These are phyloP conservation scores for Hydrotaea cyrtoneurina DNA, from an alignment of 2,888 invertebrate species.

Conservation along the genomic window DNA sequence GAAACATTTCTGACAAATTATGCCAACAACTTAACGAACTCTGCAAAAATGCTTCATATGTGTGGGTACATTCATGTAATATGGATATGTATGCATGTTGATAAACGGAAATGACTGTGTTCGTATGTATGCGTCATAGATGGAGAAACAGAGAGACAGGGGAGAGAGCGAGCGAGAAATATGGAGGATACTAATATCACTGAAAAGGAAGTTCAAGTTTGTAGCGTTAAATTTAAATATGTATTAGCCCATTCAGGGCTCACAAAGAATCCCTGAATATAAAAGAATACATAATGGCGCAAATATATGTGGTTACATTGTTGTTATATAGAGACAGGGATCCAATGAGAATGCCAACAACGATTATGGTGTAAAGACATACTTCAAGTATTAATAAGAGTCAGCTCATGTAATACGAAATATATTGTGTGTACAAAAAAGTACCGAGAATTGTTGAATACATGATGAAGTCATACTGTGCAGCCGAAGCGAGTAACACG, in stretches of 20 bases:
- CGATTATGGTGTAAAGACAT: background rate
- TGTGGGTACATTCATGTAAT: background rate
- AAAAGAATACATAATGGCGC: background rate
- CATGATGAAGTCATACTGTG: no score
- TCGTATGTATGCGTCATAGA: background rate
- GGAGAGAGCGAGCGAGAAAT: no score
- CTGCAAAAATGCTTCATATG: background rate
- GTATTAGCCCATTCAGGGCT: constrained; percentile 7
- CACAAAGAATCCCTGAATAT: background rate
- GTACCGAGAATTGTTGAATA: no score
- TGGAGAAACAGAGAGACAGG: no score
- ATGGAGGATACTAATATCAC: background rate
- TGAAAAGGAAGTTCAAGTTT: constrained; percentile 46
- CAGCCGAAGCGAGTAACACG: no score
- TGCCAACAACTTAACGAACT: constrained; percentile 26
- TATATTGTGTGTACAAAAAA: no score
- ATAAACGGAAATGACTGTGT: constrained; percentile 9
- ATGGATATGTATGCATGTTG: background rate
- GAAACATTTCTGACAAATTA: constrained; percentile 42
- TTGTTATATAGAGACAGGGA: no score
- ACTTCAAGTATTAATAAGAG: background rate
- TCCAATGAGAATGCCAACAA: no score
- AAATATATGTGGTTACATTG: no score
- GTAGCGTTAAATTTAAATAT: constrained; percentile 51
- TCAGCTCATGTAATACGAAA: background rate